phyloP scores from a whole-genome alignment of 2,113 vertebrate genomes.

The Aldabrachelys gigantea region DNA sequence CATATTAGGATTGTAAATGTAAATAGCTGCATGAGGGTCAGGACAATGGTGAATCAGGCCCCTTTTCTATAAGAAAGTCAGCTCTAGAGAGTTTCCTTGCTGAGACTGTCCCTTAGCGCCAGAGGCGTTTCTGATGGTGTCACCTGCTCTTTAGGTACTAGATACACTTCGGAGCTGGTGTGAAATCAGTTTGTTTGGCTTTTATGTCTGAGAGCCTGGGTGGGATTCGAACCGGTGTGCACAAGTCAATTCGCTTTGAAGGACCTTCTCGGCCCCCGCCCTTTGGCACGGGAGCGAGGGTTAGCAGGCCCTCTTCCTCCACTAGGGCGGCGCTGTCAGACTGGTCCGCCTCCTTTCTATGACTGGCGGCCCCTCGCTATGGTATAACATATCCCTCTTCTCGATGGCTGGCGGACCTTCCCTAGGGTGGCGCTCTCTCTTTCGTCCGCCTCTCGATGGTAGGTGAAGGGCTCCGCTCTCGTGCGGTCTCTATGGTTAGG shows the following conservation, averaged over 20 bases:
- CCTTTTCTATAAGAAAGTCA: not conserved
- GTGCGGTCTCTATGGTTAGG: not conserved
- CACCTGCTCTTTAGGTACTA: not conserved
- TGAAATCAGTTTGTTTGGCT: too few species aligned
- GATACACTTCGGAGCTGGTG: too few species aligned
- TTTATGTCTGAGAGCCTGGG: too few species aligned
- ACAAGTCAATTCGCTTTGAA: rapidly evolving
- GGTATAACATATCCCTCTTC: not conserved
- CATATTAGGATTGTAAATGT: not conserved
- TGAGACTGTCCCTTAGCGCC: not conserved
- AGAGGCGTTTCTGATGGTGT: not conserved
- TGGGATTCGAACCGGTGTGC: not conserved
- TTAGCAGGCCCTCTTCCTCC: not conserved
- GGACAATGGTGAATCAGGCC: not conserved
- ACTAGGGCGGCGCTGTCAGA: not conserved
- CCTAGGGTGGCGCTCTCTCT: not conserved
- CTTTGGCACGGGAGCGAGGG: not conserved
- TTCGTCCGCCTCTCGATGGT: not conserved
- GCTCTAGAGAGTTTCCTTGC: too few species aligned
- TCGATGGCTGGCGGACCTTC: not conserved
- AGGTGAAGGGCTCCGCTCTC: not conserved
- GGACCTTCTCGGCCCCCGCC: not conserved
- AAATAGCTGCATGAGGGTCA: not conserved
- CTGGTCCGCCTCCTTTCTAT: not conserved
- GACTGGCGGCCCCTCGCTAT: too few species aligned